Base-by-base conservation (phyloP, 2,888 invertebrate genomes). In the Drosophila nr. medialis region DNA sequence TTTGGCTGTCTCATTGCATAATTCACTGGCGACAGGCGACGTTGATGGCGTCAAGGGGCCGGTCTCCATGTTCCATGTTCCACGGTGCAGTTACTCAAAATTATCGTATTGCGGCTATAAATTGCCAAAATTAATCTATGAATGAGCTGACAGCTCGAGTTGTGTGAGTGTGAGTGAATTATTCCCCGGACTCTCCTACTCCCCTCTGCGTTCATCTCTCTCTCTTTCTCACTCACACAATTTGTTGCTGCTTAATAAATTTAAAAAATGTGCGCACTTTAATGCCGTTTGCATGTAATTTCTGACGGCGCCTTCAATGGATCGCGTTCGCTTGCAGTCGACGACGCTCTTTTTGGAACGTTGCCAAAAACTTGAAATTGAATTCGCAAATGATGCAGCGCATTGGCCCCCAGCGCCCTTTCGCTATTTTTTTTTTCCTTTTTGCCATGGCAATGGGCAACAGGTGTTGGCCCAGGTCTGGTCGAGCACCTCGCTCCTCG, bases 81-180 rank as follows among this genome's bases (percentile, higher is more conserved):
- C 71, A 50, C 61, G 48, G 27, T 73, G 86, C 83, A 86, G 87
- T 86, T 78, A 89, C 84, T 89, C 86, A 76, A 86, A 89, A 74
- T 71, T 74, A 86, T 86, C 89, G 58, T 66, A 70, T 59, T 60
- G 70, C 58, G 65, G 69, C 86, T 67, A 90, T 86, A 90, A 86
- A 85, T 85, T 85, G 86, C 83, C 85, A 68, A 90, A 90, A 90
- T 88, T 88, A 90, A 86, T 86, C 89, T 90, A 72, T 86, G 90
- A 86, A 88, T 88, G 81, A 88, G 90, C 78, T 75, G 90, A 86
- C 82, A 72, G 79, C 38, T 49, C 36, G 40, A 64, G 61, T 49
- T 76, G 51, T 32, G 18, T 40, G 40, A 42, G 13, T 38, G 7
- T n/a, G 40, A 40, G n/a, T 40, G n/a, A 2, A 40, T 40, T 42